A percentile compares a stretch with the other conserved stretches of the same genome.
Evolutionary conservation across 1,140 invertebrate species (phyloP).

Genomic region (Pogonomyrmex barbatus): DNA sequence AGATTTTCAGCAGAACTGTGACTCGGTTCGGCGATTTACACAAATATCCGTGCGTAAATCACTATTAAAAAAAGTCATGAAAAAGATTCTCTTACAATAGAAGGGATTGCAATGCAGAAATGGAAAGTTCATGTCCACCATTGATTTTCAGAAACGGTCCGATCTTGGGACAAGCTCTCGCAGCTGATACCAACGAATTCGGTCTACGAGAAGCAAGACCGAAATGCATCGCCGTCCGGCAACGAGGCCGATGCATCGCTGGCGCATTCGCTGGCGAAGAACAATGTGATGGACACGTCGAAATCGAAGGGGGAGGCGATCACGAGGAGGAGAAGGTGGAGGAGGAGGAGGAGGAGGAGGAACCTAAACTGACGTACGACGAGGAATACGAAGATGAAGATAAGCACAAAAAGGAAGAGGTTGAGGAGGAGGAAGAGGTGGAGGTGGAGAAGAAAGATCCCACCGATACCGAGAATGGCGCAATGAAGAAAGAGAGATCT

Average conservation of each 20-base stretch:
- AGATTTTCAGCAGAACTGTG: background rate
- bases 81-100: background rate
- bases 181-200: slow-evolving; percentile 79
- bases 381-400: slow-evolving; percentile 67
- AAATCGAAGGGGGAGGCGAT: slow-evolving; percentile 47
- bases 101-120: background rate
- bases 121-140: background rate
- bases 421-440: slow-evolving; percentile 63
- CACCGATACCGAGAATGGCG: slow-evolving; percentile 34
- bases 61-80: background rate
- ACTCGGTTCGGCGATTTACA: background rate
- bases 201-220: slow-evolving; percentile 76
- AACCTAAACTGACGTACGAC: slow-evolving; percentile 52
- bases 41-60: background rate
- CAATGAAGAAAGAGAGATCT: slow-evolving; percentile 36
- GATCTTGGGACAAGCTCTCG: slow-evolving; percentile 76
- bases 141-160: slow-evolving; percentile 51
- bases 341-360: slow-evolving; percentile 60
- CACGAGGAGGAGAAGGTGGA: slow-evolving; percentile 30
- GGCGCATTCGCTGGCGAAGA: slow-evolving; percentile 60
- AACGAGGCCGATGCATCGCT: slow-evolving; percentile 63
- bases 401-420: slow-evolving; percentile 47
- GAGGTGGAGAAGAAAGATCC: slow-evolving; percentile 16
- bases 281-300: slow-evolving; percentile 70
- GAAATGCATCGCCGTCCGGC: slow-evolving; percentile 50